A percentile compares a stretch with the other conserved stretches of the same genome.
These are phyloP conservation scores for Nematostella vectensis DNA, from an alignment of 92 coral and sea anemone species.

Conservation along the genomic window DNA sequence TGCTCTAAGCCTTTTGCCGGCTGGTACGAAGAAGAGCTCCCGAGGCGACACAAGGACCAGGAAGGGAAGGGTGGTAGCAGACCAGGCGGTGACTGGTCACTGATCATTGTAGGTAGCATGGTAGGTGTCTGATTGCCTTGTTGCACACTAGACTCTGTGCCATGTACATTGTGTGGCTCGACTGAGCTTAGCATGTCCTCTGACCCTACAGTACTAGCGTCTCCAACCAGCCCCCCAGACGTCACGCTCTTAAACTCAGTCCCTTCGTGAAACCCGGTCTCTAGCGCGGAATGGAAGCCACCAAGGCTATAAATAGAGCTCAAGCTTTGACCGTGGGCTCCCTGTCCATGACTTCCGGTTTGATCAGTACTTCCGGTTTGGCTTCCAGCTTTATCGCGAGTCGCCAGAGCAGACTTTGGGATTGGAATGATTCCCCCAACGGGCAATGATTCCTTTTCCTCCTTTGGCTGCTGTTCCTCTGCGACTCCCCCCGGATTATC, in stretches of 20 bases:
- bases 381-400: slow-evolving; percentile 12
- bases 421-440: slow-evolving; percentile 55
- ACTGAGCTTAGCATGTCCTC: slow-evolving; percentile 66
- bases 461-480: slow-evolving; percentile 29
- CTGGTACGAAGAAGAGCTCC: slow-evolving; percentile 76
- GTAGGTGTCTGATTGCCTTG: slow-evolving; percentile 40
- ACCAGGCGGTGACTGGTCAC: slow-evolving; percentile 71
- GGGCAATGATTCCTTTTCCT: slow-evolving; percentile 31
- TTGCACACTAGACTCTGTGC: slow-evolving; percentile 1
- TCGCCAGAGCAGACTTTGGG: slow-evolving; percentile 30
- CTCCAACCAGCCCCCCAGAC: slow-evolving; percentile 84
- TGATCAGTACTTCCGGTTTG: slow-evolving; percentile 21
- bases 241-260: slow-evolving; percentile 84
- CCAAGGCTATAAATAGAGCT: slow-evolving; percentile 66
- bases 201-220: slow-evolving; percentile 67
- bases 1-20: slow-evolving; percentile 88
- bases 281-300: slow-evolving; percentile 90
- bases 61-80: slow-evolving; percentile 81
- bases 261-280: slow-evolving; percentile 77
- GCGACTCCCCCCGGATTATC: slow-evolving; percentile 36
- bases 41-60: slow-evolving; percentile 95
- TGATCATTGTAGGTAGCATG: slow-evolving; percentile 83
- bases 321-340: slow-evolving; percentile 55
- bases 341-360: slow-evolving; percentile 16
- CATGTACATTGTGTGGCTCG: slow-evolving; percentile 25